Base-by-base conservation (phyloP, 2,888 invertebrate species). In the Spodoptera exigua region DNA sequence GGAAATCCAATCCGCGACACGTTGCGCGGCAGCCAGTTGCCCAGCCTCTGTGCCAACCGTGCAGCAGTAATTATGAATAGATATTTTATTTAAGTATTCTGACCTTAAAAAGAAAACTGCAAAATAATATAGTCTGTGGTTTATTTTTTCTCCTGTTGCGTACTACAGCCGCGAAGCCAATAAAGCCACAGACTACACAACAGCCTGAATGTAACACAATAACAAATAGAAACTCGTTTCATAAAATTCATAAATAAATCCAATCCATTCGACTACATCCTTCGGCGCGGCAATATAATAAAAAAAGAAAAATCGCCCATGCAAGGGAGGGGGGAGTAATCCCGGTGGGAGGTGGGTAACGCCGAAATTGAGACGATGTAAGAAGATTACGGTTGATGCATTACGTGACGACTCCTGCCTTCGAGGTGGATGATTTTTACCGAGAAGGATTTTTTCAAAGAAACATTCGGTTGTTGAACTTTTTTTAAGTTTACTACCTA, bases 321-420 rank as follows among this genome's bases (percentile, higher is more conserved):
- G 72, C 72, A 59, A 83, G 84, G n/a, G n/a, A n/a, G n/a, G n/a
- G n/a, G n/a, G n/a, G 70, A 65, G 83, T 85, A 85, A 85, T 89
- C 90, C 86, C 87, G 45, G 37, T 14, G 80, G 82, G 76, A 65
- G 70, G 27, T 4, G 74, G 77, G 80, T 73, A 78, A 79, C 79
- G 61, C 69, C 83, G 86, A 87, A 89, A 91, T 91, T 89, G 90
- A 90, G 90, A 87, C 86, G 86, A 84, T 85, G 86, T 92, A 92
- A 93, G 92, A 88, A 92, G 92, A 92, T 93, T 92, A 92, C 88
- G 76, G 80, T 83, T 89, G 89, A 90, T 89, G 89, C 89, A 90
- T 91, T 90, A 90, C 91, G 89, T 90, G 91, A 88, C 85, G 70
- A 74, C 71, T 68, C 78, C 72, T 76, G 75, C 61, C 76, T 47